A percentile compares a stretch with the other conserved stretches of the same genome.
Evolutionary conservation across 2,797 vertebrate genomes (phyloP).

Genomic region (Karalla daura): DNA sequence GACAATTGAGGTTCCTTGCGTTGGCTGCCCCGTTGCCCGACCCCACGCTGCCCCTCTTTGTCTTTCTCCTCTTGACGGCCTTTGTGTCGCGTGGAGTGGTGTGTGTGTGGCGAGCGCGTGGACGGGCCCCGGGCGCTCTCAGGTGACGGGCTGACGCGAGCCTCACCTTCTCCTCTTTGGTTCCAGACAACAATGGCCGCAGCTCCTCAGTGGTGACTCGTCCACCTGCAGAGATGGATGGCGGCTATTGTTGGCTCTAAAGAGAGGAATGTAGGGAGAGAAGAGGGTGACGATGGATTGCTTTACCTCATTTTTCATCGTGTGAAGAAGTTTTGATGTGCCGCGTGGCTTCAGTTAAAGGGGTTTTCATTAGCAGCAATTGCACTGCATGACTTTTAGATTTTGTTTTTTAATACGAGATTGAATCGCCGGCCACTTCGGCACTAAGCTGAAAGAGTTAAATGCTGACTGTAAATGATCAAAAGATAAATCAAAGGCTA

Average conservation of each 20-base stretch:
- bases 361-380: background rate
- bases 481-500: constrained; percentile 16
- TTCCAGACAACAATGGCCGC: constrained; percentile 66
- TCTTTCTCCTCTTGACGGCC: constrained; percentile 53
- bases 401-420: background rate
- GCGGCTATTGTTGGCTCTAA: constrained; percentile 66
- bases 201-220: constrained; percentile 55
- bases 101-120: constrained; percentile 56
- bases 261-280: constrained; percentile 52
- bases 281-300: constrained; percentile 54
- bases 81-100: constrained; percentile 59
- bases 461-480: background rate
- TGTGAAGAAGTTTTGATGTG: constrained; percentile 6
- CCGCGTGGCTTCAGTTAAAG: constrained; percentile 12
- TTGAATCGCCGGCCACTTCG: background rate
- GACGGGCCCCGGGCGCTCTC: constrained; percentile 66
- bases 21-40: constrained; percentile 44
- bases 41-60: constrained; percentile 41
- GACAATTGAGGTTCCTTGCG: constrained; percentile 33
- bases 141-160: constrained; percentile 70
- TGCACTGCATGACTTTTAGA: background rate
- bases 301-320: constrained; percentile 54
- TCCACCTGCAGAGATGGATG: constrained; percentile 61
- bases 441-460: background rate
- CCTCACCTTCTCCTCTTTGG: constrained; percentile 65